A percentile compares a stretch with the other conserved stretches of the same genome.
Conservation (phyloP, 2,113 vertebrate genomes). For the Lophochroa leadbeateri region DNA sequence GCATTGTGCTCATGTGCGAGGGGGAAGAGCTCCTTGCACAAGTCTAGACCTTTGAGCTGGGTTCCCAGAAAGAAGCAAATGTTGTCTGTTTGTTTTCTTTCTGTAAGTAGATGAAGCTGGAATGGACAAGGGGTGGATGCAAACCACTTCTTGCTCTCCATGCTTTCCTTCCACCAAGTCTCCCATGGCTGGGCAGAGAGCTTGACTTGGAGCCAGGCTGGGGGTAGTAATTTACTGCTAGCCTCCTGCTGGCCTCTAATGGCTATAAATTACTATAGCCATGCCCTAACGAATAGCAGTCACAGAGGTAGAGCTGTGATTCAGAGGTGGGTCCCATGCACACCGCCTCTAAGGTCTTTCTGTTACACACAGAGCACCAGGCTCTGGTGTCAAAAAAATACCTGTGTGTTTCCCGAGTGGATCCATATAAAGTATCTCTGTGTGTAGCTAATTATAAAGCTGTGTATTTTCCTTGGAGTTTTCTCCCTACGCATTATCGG, state of each 20-base stretch:
- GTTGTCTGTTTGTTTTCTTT: background rate
- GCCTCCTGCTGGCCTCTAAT: background rate
- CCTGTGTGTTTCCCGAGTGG: background rate
- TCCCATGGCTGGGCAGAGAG: background rate
- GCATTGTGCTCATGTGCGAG: too few species aligned
- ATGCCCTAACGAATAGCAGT: background rate
- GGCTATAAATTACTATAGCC: background rate
- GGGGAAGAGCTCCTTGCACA: background rate
- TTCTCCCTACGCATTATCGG: background rate
- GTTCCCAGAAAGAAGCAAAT: background rate
- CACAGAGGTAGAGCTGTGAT: background rate
- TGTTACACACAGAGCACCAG: fast-evolving
- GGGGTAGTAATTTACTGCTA: background rate
- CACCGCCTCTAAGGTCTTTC: background rate
- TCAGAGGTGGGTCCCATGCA: background rate
- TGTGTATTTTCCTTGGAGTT: background rate
- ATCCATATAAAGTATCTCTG: background rate
- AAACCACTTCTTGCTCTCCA: background rate
- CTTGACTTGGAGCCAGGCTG: background rate
- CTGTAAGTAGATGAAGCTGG: background rate
- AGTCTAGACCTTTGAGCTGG: background rate
- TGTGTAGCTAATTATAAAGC: background rate
- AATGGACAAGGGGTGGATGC: background rate
- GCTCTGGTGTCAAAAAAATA: background rate
- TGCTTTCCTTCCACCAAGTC: background rate